Percentiles rank a stretch among this genome's conserved stretches.
Conservation (phyloP, 2,797 vertebrate species). For the Erithacus rubecula region DNA sequence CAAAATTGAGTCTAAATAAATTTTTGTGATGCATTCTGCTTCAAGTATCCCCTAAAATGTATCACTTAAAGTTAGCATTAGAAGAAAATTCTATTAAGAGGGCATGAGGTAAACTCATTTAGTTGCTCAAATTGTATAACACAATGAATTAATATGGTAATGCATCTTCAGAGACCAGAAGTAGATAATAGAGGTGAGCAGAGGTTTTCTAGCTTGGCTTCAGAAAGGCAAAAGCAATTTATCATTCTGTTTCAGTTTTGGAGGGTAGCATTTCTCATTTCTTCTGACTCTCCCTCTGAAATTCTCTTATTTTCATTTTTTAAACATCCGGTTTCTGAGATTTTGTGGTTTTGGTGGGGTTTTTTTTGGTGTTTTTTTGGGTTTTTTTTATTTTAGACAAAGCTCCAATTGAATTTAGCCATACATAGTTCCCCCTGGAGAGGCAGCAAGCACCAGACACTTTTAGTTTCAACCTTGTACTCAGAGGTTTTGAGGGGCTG, state of each 20-base stretch:
- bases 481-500: not conserved
- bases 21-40: conserved; percentile 72
- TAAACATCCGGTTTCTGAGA: not conserved
- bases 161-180: conserved; percentile 77
- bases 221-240: conserved; percentile 77
- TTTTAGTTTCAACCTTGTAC: not conserved
- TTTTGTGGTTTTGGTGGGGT: not conserved
- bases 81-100: conserved; percentile 78
- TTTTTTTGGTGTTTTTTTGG: too few relatives aligned
- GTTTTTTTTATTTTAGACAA: not conserved
- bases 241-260: conserved; percentile 75
- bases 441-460: not conserved
- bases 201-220: conserved; percentile 73
- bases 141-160: conserved; percentile 81
- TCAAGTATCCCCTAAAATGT: conserved; percentile 62
- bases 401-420: not conserved
- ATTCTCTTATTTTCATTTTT: conserved; percentile 47
- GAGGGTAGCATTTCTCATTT: conserved; percentile 73
- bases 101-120: conserved; percentile 78
- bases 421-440: not conserved
- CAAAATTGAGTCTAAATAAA: conserved; percentile 76
- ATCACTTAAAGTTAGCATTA: conserved; percentile 74
- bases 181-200: conserved; percentile 80
- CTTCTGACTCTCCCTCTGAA: conserved; percentile 31
- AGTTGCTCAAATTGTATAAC: conserved; percentile 76